Conservation (phyloP, 2,888 invertebrate species). For the Nomada fabriciana region DNA sequence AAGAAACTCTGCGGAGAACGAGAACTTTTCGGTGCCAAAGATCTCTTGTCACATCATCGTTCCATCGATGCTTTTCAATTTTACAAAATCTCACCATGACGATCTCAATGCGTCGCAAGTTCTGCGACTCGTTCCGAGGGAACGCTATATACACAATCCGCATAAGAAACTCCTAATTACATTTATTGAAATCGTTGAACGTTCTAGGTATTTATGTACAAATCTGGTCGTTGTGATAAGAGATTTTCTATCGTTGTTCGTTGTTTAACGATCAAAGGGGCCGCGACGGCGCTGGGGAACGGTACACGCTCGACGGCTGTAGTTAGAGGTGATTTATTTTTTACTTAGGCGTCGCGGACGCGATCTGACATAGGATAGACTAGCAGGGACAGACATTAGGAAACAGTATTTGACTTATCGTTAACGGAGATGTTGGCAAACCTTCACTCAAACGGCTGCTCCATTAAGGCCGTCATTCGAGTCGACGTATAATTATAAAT, state of each 20-base stretch:
- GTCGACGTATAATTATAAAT: conserved; percentile 46
- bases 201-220: conserved; percentile 59
- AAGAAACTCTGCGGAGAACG: background rate
- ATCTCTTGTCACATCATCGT: background rate
- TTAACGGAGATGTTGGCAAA: conserved; percentile 85
- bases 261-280: conserved; percentile 2
- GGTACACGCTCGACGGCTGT: conserved; percentile 44
- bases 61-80: background rate
- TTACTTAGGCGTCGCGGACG: conserved; percentile 61
- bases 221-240: conserved; percentile 62
- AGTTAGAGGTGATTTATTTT: conserved; percentile 71
- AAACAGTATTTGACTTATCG: conserved; percentile 40
- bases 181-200: conserved; percentile 31
- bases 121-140: too few relatives aligned
- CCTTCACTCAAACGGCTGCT: conserved; percentile 85
- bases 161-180: background rate
- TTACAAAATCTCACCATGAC: conserved; percentile 1
- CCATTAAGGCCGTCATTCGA: conserved; percentile 48
- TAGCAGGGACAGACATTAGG: conserved; percentile 34
- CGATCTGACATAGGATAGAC: conserved; percentile 57
- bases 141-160: background rate
- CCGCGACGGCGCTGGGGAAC: conserved; percentile 5
- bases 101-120: background rate
- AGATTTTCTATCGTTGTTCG: conserved; percentile 53
- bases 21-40: conserved; percentile 2